Percentiles rank a stretch among this genome's conserved stretches.
Evolutionary conservation across 2,888 invertebrate genomes (phyloP).

Genomic region (Carabus problematicus): DNA sequence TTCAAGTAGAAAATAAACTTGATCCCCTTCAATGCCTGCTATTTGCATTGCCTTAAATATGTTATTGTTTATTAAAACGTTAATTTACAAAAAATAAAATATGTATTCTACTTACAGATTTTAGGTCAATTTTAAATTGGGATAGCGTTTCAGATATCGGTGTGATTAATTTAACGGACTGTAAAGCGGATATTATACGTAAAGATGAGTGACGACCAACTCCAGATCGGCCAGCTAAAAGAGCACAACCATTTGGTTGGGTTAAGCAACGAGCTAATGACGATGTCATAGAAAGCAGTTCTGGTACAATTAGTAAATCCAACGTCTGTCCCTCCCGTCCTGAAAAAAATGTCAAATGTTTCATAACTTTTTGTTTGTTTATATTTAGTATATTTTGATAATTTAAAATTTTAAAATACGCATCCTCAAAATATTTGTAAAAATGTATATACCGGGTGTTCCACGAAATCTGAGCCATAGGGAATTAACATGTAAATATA

Average conservation of each 20-base stretch:
- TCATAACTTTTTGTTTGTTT: no score
- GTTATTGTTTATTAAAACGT: constrained; percentile 1
- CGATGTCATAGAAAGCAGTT: constrained; percentile 71
- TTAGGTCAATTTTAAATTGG: constrained; percentile 80
- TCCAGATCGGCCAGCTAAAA: constrained; percentile 80
- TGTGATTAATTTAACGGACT: constrained; percentile 67
- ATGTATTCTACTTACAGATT: constrained; percentile 65
- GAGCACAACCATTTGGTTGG: constrained; percentile 68
- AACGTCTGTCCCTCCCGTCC: constrained; percentile 71
- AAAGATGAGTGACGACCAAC: constrained; percentile 82
- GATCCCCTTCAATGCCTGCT: constrained; percentile 81
- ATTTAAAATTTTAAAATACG: constrained; percentile 4
- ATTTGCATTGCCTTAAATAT: constrained; percentile 70
- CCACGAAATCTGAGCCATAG: no score
- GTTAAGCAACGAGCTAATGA: constrained; percentile 70
- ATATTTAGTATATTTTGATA: no score
- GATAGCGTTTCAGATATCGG: constrained; percentile 53
- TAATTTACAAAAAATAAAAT: not conserved
- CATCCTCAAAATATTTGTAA: no score
- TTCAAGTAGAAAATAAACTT: constrained; percentile 80
- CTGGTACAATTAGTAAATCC: constrained; percentile 69
- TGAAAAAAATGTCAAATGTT: constrained; percentile 50
- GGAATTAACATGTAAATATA: no score
- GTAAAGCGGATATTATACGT: constrained; percentile 74
- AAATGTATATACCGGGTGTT: no score